phyloP scores from a whole-genome alignment of 2,797 vertebrate genomes.

The Oreochromis grahami region DNA sequence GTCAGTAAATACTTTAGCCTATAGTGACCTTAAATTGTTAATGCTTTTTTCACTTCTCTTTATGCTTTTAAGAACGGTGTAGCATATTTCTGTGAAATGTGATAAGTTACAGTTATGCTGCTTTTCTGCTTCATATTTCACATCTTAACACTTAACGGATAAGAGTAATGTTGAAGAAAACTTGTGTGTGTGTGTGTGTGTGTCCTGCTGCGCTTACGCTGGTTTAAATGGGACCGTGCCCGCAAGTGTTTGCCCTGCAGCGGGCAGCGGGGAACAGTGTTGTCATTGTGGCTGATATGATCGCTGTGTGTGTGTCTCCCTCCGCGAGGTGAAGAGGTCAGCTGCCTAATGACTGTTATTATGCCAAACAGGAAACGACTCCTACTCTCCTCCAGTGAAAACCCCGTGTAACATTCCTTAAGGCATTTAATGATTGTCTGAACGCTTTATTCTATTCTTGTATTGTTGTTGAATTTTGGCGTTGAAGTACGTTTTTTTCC shows the following conservation, averaged over 20 bases:
- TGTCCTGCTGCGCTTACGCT: not conserved
- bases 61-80: not conserved
- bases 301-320: constrained; percentile 14
- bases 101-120: not conserved
- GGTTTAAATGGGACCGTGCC: not conserved
- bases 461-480: not conserved
- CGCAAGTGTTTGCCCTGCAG: not conserved
- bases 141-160: not conserved
- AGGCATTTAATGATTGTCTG: constrained; percentile 1
- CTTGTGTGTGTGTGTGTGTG: not conserved
- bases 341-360: constrained; percentile 46
- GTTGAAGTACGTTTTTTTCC: not conserved
- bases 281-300: constrained; percentile 49
- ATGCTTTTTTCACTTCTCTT: not conserved
- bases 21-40: not conserved
- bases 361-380: constrained; percentile 51
- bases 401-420: constrained; percentile 23
- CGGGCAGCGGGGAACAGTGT: constrained; percentile 16
- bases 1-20: not conserved
- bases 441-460: not conserved
- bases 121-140: not conserved
- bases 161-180: not conserved
- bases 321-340: constrained; percentile 65
- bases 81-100: not conserved
- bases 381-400: constrained; percentile 14